These are phyloP conservation scores for Drosophila virilis DNA, from an alignment of 1,140 invertebrate species.

Conservation along the genomic window DNA sequence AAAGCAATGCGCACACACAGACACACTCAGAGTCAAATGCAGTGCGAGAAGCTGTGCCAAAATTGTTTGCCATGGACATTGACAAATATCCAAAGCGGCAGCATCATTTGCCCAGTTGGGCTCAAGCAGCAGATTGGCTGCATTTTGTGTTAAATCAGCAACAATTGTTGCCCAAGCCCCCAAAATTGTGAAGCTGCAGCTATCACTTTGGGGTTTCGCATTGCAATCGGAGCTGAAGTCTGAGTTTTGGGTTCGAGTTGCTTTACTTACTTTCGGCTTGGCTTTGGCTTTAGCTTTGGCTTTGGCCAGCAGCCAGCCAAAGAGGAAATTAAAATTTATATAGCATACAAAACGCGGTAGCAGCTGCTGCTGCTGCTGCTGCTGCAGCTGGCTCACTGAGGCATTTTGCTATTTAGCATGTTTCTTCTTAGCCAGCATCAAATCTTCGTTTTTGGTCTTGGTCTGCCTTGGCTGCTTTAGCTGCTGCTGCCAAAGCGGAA, in stretches of 20 bases:
- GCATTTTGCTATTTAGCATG: constrained; percentile 68
- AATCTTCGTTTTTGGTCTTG: constrained; percentile 3
- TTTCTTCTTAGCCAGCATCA: constrained; percentile 33
- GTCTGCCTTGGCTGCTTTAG: constrained; percentile 6
- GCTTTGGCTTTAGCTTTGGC: constrained; percentile 15
- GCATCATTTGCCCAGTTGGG: not conserved
- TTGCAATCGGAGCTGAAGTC: constrained; percentile 27
- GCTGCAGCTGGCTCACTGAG: constrained; percentile 36
- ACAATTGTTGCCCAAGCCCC: constrained; percentile 69
- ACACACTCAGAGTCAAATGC: constrained; percentile 2
- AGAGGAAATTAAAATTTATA: constrained; percentile 78
- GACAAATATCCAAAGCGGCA: constrained; percentile 46
- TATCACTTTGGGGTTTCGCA: constrained; percentile 53
- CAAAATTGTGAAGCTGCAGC: constrained; percentile 32
- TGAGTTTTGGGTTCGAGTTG: constrained; percentile 37
- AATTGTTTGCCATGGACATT: constrained; percentile 42
- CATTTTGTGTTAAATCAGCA: constrained; percentile 78
- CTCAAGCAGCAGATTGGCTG: constrained; percentile 59
- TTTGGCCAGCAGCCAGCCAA: constrained; percentile 65
- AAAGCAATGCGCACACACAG: constrained; percentile 11
- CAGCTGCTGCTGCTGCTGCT: constrained; percentile 24
- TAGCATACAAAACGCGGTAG: constrained; percentile 56
- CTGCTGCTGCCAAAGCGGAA: constrained; percentile 53
- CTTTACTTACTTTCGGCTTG: constrained; percentile 48
- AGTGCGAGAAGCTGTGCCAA: constrained; percentile 22